Conservation (phyloP, 2,888 invertebrate species). For the Mimas tiliae region DNA sequence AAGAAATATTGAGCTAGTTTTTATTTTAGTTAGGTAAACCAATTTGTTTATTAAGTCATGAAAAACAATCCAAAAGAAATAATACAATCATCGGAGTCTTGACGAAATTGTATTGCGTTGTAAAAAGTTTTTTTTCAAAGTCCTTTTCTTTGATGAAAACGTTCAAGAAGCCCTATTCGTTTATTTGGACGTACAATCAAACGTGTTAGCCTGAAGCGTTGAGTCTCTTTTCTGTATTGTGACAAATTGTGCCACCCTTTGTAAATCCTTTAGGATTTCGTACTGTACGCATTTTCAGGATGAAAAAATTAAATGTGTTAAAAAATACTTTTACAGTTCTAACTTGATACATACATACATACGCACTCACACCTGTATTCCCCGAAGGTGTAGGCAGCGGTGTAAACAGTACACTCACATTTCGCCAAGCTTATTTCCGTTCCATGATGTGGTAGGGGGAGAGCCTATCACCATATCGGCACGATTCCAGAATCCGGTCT, state of each 20-base stretch:
- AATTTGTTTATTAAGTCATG: background rate
- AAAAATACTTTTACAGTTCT: background rate
- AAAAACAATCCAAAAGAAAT: background rate
- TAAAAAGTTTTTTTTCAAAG: background rate
- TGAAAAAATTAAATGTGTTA: background rate
- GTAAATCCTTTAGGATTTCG: constrained; percentile 21
- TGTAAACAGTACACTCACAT: no score
- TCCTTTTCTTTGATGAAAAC: background rate
- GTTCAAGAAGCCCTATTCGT: constrained; percentile 11
- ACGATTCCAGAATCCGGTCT: no score
- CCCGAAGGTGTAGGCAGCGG: no score
- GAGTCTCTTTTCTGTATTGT: constrained; percentile 19
- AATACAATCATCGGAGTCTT: background rate
- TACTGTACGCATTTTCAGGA: background rate
- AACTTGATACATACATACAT: no score
- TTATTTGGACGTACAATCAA: constrained; percentile 21
- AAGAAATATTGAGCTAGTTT: background rate
- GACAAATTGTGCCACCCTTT: constrained; percentile 22
- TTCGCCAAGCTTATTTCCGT: no score
- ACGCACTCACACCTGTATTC: no score
- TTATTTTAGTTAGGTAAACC: background rate
- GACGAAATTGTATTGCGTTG: background rate
- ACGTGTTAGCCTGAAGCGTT: constrained; percentile 21
- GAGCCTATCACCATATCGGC: no score
- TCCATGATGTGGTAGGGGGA: no score